These are phyloP conservation scores for Antidorcas marsupialis DNA, from an alignment of 2,113 vertebrate genomes.

Conservation along the genomic window DNA sequence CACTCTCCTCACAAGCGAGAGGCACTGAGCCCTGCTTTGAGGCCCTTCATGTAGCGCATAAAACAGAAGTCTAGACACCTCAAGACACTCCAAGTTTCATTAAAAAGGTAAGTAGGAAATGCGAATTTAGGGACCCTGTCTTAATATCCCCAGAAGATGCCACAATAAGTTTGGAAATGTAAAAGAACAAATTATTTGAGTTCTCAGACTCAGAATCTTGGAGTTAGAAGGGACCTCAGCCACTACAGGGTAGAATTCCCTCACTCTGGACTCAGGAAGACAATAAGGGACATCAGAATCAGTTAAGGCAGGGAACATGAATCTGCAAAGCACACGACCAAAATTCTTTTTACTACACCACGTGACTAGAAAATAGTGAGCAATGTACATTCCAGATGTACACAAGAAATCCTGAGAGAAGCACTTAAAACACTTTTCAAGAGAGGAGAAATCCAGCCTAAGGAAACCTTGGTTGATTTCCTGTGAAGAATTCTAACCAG, in stretches of 20 bases:
- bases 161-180: background rate
- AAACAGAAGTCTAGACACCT: background rate
- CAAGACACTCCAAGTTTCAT: background rate
- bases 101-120: background rate
- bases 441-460: background rate
- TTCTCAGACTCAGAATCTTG: background rate
- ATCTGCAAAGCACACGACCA: background rate
- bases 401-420: background rate
- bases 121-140: background rate
- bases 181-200: background rate
- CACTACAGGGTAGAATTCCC: background rate
- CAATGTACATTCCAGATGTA: background rate
- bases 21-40: background rate
- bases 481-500: slow-evolving; percentile 12
- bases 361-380: background rate
- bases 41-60: background rate
- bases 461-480: background rate
- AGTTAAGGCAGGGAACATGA: background rate
- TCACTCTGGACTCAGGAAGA: background rate
- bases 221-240: background rate
- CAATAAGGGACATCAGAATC: background rate
- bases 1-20: background rate
- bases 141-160: background rate
- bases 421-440: background rate
- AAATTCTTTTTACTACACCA: background rate